Evolutionary conservation across 2,888 invertebrate genomes (phyloP).

Genomic region (Heteropelma amictum): DNA sequence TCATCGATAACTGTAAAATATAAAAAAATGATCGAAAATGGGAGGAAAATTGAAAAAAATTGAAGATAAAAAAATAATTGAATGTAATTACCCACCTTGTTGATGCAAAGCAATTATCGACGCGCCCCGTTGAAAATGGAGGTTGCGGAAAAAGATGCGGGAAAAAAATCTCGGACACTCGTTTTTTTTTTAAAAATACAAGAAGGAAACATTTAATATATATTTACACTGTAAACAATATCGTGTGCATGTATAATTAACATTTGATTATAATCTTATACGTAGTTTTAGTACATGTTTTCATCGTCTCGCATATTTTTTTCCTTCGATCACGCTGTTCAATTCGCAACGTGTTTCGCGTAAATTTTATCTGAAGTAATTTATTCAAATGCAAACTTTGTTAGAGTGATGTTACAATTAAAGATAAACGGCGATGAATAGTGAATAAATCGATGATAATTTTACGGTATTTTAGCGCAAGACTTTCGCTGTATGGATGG

Average conservation of each 20-base stretch:
- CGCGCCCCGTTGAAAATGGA: no score
- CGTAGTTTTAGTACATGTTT: conserved; percentile 28
- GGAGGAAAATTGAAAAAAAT: no score
- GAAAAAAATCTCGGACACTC: conserved; percentile 14
- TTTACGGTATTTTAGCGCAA: no score
- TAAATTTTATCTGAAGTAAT: no score
- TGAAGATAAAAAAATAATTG: conserved; percentile 8
- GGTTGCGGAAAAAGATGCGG: background rate
- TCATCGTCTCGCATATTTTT: no score
- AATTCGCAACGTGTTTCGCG: no score
- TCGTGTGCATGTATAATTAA: conserved; percentile 23
- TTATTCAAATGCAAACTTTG: no score
- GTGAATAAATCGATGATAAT: no score
- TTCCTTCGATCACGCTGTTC: conserved; percentile 41
- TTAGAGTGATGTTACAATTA: no score
- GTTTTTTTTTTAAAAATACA: conserved; percentile 66
- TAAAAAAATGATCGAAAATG: no score
- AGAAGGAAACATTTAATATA: conserved; percentile 67
- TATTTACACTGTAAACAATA: conserved; percentile 52
- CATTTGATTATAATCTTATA: conserved; percentile 58
- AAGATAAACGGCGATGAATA: no score
- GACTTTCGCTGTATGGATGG: background rate
- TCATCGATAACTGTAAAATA: no score
- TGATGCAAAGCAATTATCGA: conserved; percentile 59
- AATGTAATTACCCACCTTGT: conserved; percentile 63